Conservation (phyloP, 2,888 invertebrate species). For the Diploptera punctata region DNA sequence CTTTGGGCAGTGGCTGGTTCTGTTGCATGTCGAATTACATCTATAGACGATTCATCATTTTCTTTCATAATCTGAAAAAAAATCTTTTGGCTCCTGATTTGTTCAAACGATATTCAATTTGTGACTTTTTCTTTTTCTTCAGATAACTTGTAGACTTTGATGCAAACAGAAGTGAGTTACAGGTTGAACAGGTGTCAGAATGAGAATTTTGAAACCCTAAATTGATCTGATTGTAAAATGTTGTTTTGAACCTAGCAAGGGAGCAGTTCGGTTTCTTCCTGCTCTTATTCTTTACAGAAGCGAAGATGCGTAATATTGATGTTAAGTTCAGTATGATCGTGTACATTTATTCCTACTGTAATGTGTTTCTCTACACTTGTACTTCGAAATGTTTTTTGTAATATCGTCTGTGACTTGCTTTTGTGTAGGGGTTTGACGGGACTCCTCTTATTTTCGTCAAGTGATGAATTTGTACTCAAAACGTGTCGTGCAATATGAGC, state of each 20-base stretch:
- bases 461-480: background rate
- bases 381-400: background rate
- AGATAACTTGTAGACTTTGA: too few relatives aligned
- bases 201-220: background rate
- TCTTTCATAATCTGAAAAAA: too few relatives aligned
- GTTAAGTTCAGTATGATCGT: background rate
- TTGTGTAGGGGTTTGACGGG: background rate
- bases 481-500: background rate
- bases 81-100: too few relatives aligned
- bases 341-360: background rate
- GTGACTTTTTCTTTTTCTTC: background rate
- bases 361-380: background rate
- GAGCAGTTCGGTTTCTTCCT: background rate
- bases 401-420: background rate
- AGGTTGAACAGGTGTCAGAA: background rate
- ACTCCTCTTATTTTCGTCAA: background rate
- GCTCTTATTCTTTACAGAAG: background rate
- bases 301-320: background rate
- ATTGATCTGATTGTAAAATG: background rate
- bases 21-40: background rate
- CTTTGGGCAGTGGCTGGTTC: background rate
- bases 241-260: background rate
- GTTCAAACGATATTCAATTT: background rate
- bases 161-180: too few relatives aligned
- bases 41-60: background rate